Base-by-base conservation (phyloP, 2,888 invertebrate genomes). In the Cephus nigrinus region DNA sequence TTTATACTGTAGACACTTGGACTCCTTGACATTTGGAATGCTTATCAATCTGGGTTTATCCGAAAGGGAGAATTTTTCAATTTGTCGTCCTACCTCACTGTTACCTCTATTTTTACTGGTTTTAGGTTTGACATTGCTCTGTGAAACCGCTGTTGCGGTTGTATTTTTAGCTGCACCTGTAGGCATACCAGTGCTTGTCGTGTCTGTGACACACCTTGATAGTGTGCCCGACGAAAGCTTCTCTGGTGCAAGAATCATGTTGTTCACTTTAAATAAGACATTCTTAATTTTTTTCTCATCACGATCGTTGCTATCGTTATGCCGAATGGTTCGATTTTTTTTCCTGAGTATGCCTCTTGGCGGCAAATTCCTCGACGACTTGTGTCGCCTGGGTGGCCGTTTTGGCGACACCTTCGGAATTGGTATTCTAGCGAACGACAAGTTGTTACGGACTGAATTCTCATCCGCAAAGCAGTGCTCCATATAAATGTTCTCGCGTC, bases 321-420 rank as follows among this genome's bases (percentile, higher is more conserved):
- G 55, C 2, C 55, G 55, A 55, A 55, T 55, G 55, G 55, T 55
- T 15, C 55, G 55, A 15, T 11, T 40, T 12, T 87, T 88, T 0
- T 87, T 87, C 12, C 88, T 82, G 72, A 89, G 84, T 23, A 89
- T 90, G 55, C 89, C 90, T 82, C 88, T 92, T 23, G 90, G 78
- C 11, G 84, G 86, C n/a, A 84, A 84, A 75, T 85, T 86, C 87
- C 92, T 92, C 2, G 92, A 89, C 84, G 93, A 93, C 88, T 94
- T 93, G 69, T 92, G 86, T 88, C 93, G 92, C 83, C 94, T 92
- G 5, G 94, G 94, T 78, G 95, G 94, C 83, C 95, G 92, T 88
- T 94, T 94, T 9, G 95, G 95, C n/a, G 94, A 94, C 75, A 93
- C 86, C 78, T 92, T 91, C 72, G 91, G 91, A 81, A 90, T 89